phyloP scores from a whole-genome alignment of 2,888 invertebrate species.

The Pegoplata infirma region DNA sequence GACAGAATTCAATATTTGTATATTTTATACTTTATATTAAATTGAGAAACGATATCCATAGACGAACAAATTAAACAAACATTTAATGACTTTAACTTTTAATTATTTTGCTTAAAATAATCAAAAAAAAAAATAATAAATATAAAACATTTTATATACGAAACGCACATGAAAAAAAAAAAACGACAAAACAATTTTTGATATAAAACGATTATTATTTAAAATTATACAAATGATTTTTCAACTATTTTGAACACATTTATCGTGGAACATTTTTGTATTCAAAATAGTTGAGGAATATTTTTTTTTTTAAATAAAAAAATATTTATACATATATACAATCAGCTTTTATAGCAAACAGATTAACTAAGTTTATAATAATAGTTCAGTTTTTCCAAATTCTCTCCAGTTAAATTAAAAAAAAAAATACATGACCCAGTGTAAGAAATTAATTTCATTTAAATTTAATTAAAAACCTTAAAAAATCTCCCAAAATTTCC shows the following conservation, averaged over 20 bases:
- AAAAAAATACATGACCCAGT: constrained; percentile 26
- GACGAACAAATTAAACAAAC: neutral
- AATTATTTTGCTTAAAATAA: neutral
- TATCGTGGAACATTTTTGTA: constrained; percentile 75
- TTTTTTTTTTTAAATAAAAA: constrained; percentile 5
- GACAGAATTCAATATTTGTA: constrained; percentile 22
- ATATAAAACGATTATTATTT: constrained; percentile 49
- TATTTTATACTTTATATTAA: too few species aligned
- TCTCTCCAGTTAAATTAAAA: neutral
- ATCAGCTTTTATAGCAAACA: constrained; percentile 20
- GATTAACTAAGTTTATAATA: neutral
- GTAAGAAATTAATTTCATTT: neutral
- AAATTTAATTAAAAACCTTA: constrained; percentile 12
- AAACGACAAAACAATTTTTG: constrained; percentile 65
- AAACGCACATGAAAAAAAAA: constrained; percentile 67
- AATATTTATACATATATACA: neutral
- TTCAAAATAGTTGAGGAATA: constrained; percentile 35
- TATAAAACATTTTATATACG: constrained; percentile 30
- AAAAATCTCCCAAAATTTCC: constrained; percentile 43
- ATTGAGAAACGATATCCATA: constrained; percentile 5
- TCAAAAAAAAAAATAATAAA: neutral
- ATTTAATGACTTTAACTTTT: constrained; percentile 3
- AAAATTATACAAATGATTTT: neutral
- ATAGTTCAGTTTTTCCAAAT: constrained; percentile 10
- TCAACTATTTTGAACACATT: constrained; percentile 37